These are phyloP conservation scores for Scelioninae gen. 1 DNA, from an alignment of 2,888 invertebrate species.

Conservation along the genomic window DNA sequence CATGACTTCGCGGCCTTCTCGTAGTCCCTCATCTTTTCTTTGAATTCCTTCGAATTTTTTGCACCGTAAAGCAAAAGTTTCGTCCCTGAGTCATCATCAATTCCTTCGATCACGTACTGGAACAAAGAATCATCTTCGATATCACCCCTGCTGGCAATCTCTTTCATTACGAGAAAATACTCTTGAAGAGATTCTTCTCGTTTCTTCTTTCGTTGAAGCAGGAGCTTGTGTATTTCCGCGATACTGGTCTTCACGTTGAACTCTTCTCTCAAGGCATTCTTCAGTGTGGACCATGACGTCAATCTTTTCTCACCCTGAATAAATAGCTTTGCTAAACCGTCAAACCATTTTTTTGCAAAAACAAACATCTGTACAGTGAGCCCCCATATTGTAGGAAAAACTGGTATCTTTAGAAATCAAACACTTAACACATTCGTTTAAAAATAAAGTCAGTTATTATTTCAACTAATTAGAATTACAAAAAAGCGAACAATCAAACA, in stretches of 20 bases:
- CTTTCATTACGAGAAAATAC: constrained; percentile 64
- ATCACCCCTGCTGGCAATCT: constrained; percentile 50
- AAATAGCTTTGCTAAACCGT: constrained; percentile 17
- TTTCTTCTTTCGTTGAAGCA: constrained; percentile 18
- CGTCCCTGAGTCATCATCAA: constrained; percentile 36
- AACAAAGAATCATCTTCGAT: constrained; percentile 51
- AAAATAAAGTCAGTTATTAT: too few relatives aligned
- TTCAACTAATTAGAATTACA: too few relatives aligned
- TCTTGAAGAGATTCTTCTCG: constrained; percentile 57
- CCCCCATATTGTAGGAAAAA: not conserved
- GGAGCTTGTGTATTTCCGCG: constrained; percentile 49
- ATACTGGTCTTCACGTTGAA: constrained; percentile 24
- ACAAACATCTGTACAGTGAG: constrained; percentile 26
- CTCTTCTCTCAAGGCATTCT: constrained; percentile 9
- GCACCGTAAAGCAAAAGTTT: constrained; percentile 55
- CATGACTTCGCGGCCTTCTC: not conserved
- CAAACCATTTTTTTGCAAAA: constrained; percentile 50
- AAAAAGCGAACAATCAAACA: too few relatives aligned
- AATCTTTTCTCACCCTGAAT: constrained; percentile 33
- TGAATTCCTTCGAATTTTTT: constrained; percentile 40
- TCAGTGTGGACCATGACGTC: constrained; percentile 17
- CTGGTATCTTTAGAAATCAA: too few relatives aligned
- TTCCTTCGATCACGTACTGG: constrained; percentile 65
- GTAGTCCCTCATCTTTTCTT: constrained; percentile 5
- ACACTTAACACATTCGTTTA: too few relatives aligned